Evolutionary conservation across 2,113 vertebrate species (phyloP).

Genomic region (Cryptomyrus ogoouensis): DNA sequence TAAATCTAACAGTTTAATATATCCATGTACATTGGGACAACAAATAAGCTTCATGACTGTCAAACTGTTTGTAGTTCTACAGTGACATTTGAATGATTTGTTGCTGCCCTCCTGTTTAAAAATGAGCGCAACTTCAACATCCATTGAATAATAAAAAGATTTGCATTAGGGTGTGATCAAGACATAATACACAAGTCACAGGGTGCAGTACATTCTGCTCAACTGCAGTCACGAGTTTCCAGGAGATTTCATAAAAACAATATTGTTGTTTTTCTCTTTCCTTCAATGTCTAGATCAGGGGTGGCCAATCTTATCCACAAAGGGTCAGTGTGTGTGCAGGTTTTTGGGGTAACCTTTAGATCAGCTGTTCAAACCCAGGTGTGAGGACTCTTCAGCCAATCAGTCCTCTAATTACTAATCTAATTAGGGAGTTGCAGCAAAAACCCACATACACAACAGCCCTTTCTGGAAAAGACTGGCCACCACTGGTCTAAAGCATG

Average conservation of each 20-base stretch:
- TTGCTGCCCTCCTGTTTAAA: neutral
- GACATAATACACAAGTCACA: neutral
- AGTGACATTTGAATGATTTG: slow-evolving; percentile 7
- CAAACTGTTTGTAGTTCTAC: neutral
- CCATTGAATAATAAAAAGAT: neutral
- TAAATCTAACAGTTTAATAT: neutral
- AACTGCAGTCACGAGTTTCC: neutral
- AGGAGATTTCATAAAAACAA: neutral
- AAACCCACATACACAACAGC: too few species aligned
- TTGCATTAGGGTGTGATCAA: neutral
- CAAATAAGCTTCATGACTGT: neutral
- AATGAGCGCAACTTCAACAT: neutral
- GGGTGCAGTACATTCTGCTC: neutral
- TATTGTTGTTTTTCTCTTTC: neutral
- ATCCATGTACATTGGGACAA: neutral
- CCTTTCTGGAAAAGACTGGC: too few species aligned
- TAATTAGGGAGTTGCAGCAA: too few species aligned
- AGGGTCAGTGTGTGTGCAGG: too few species aligned
- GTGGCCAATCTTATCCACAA: too few species aligned
- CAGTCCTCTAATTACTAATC: too few species aligned
- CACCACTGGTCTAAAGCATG: neutral
- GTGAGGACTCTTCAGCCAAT: too few species aligned
- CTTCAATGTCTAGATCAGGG: neutral
- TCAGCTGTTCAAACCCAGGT: too few species aligned
- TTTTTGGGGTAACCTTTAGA: too few species aligned